Conservation (phyloP, 2,888 invertebrate genomes). For the Xylota sylvarum region DNA sequence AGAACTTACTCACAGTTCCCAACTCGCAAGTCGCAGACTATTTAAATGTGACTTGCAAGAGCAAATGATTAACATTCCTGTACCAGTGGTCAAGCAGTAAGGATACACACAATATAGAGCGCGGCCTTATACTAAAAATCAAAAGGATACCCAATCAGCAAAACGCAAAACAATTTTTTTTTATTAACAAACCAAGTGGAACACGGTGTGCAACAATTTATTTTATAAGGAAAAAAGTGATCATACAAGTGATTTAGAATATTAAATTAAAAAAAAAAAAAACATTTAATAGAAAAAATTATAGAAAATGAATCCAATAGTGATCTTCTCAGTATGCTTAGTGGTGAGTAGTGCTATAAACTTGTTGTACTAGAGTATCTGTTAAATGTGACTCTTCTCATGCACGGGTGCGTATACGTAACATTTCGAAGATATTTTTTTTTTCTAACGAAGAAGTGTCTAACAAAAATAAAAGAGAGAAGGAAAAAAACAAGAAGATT, state of each 20-base stretch:
- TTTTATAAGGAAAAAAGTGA: conserved; percentile 20
- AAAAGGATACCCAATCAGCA: conserved; percentile 42
- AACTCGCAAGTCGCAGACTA: conserved; percentile 74
- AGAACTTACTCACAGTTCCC: conserved; percentile 69
- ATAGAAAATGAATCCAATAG: conserved; percentile 66
- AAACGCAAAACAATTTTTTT: background rate
- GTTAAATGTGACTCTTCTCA: conserved; percentile 7
- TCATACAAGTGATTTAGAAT: conserved; percentile 40
- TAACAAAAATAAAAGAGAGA: background rate
- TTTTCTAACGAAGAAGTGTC: conserved; percentile 21
- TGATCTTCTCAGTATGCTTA: conserved; percentile 68
- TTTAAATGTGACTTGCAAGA: conserved; percentile 81
- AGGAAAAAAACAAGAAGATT: conserved; percentile 47
- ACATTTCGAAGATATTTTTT: conserved; percentile 50
- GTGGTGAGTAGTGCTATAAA: conserved; percentile 71
- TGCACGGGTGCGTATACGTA: conserved; percentile 73
- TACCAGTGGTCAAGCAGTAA: conserved; percentile 82
- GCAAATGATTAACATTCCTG: conserved; percentile 83
- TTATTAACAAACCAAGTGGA: conserved; percentile 64
- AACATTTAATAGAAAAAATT: conserved; percentile 6
- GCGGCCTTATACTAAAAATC: conserved; percentile 15
- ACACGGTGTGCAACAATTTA: conserved; percentile 65
- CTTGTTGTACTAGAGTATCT: conserved; percentile 15
- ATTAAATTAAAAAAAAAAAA: conserved; percentile 17
- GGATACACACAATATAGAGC: conserved; percentile 78